phyloP scores from a whole-genome alignment of 2,888 invertebrate genomes.

The Epirrhoe alternata region DNA sequence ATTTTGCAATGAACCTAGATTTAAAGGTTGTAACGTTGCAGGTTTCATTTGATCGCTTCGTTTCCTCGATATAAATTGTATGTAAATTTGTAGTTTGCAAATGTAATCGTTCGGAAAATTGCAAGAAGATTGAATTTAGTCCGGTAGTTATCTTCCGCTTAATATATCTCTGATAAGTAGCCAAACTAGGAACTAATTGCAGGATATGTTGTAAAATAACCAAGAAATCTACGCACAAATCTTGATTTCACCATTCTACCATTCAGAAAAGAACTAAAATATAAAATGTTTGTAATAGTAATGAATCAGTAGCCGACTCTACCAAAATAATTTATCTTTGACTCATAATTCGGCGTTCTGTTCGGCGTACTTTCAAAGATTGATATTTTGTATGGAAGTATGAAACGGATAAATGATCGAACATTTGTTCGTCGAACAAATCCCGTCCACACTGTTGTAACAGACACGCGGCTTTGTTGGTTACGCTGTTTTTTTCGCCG shows the following conservation, averaged over 20 bases:
- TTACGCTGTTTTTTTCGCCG: too few species aligned
- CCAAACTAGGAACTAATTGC: constrained; percentile 31
- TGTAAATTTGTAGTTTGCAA: constrained; percentile 10
- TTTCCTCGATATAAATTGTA: constrained; percentile 18
- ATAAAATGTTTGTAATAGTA: too few species aligned
- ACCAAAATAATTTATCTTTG: too few species aligned
- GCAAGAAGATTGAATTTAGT: constrained; percentile 21
- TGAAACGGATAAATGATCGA: too few species aligned
- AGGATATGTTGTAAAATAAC: constrained; percentile 19
- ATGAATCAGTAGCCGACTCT: too few species aligned
- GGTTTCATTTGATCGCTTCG: background rate
- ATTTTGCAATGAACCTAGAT: background rate
- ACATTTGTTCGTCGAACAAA: too few species aligned
- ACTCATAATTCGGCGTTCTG: too few species aligned
- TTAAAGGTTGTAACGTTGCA: background rate
- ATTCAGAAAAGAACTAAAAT: background rate
- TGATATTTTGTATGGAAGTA: too few species aligned
- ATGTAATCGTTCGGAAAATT: constrained; percentile 24
- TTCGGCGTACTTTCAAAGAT: too few species aligned
- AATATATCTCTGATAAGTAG: constrained; percentile 17
- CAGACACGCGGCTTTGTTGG: too few species aligned
- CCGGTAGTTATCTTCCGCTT: constrained; percentile 12
- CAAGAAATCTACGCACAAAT: background rate
- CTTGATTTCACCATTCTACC: background rate
- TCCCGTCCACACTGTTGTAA: too few species aligned